Evolutionary conservation across 2,113 vertebrate genomes (phyloP), one percentile per base, ranked within the genome.

Genomic region (Nansenia antarctica): DNA sequence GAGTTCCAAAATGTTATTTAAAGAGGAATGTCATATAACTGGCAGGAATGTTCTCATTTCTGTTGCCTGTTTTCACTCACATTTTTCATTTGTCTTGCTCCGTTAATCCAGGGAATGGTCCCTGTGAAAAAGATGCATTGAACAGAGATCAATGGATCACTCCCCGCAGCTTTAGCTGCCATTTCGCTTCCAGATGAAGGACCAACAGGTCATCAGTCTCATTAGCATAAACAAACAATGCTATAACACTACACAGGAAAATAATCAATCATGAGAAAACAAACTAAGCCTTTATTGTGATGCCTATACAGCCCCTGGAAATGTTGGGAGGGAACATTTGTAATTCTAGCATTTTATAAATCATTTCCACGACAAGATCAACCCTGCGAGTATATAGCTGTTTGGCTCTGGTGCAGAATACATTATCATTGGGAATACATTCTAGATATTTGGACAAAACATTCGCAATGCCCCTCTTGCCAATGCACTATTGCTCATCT

Each of bases 211-310:
- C 89, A 89, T 86, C 78, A 67, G 67, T 77, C 9, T 65, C 77
- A 90, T 91, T 92, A 91, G 82, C 88, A 91, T 91, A 89, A 90
- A 87, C 84, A 91, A 91, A 90, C 85, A 92, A 86, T 85, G 79
- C 74, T 66, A 82, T 65, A 69, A 73, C 39, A n/a, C 54, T 55
- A 72, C 62, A 74, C 68, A 74, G 78, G 71, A 77, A 76, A 83
- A 37, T 57, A 84, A 88, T 90, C 82, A 85, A 87, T 86, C 83
- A 86, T 74, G 74, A 54, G 57, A 85, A 86, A 88, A 85, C 85
- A 87, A 90, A 85, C 83, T 78, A 76, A 78, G 73, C 78, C 76
- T 70, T 76, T 80, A 77, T 74, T 83, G 74, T 77, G 73, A 84
- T 81, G 77, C 74, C 54, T 53, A 73, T 74, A 79, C 73, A 82